Percentiles rank a stretch among this genome's conserved stretches.
These are phyloP conservation scores for Acleris literana DNA, from an alignment of 2,888 invertebrate species.

Conservation along the genomic window DNA sequence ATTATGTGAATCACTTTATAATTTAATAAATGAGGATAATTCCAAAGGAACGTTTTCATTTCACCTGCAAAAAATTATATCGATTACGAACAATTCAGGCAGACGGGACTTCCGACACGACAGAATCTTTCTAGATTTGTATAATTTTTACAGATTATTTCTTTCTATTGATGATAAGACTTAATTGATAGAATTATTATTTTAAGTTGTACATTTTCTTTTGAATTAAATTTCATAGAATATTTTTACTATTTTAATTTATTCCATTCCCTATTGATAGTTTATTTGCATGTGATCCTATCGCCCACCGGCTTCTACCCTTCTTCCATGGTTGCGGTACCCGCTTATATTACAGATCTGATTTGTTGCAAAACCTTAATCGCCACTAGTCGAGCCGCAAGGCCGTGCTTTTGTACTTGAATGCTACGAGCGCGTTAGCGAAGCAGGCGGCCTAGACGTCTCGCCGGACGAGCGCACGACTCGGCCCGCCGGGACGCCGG, in stretches of 20 bases:
- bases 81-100: conserved; percentile 4
- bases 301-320: conserved; percentile 14
- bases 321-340: conserved; percentile 32
- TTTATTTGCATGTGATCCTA: conserved; percentile 30
- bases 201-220: conserved; percentile 35
- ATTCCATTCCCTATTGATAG: conserved; percentile 6
- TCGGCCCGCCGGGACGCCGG: neutral
- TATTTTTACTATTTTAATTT: conserved; percentile 32
- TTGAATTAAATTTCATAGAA: conserved; percentile 35
- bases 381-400: conserved; percentile 7
- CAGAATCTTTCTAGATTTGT: conserved; percentile 26
- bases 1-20: conserved; percentile 30
- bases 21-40: conserved; percentile 33
- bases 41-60: conserved; percentile 26
- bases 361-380: neutral
- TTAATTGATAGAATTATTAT: conserved; percentile 27
- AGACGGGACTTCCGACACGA: conserved; percentile 1
- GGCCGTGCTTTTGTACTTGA: conserved; percentile 3
- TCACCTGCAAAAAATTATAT: conserved; percentile 7
- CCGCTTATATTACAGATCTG: neutral
- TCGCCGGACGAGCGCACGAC: neutral
- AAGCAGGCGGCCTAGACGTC: neutral
- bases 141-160: conserved; percentile 25
- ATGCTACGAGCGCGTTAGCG: conserved; percentile 10
- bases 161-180: conserved; percentile 21